Base-by-base conservation (phyloP, 2,888 invertebrate genomes). In the Drosophila meridiana region DNA sequence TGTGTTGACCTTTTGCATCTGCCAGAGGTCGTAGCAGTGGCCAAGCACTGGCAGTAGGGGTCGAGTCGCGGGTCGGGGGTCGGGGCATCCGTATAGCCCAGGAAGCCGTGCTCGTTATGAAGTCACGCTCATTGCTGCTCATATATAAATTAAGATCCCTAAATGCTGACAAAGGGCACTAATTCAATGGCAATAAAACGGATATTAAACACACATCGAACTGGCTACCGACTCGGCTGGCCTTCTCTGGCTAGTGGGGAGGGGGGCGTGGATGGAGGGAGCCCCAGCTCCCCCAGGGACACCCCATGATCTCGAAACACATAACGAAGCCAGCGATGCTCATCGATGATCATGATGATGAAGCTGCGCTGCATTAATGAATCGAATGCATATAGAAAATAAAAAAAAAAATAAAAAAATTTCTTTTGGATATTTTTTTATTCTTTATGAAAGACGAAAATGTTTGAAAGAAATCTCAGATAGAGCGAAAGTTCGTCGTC, bases 111-210 rank as follows among this genome's bases (percentile, higher is more conserved):
- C 89, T 86, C 82, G 84, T 86, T 88, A 90, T 80, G 76, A 73
- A 79, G 90, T 88, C 90, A 87, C 89, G 87, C 90, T 87, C 76
- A 78, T 83, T 83, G 75, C 83, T 60, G 69, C 69, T 67, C 64
- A 68, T 76, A 84, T 84, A 87, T 89, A 87, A 87, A 86, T 87
- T 90, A 86, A 87, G 89, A 87, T 87, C 87, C 90, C 90, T 89
- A 86, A 87, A 87, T 70, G 87, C 87, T 89, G 82, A 90, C 90
- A 90, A 88, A 90, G 88, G 87, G 73, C 90, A 82, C 86, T 90
- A 87, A 89, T 87, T 90, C 89, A 88, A 88, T 72, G 89, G 90
- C 84, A 87, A 87, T 87, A 87, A 90, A 87, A 87, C 87, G 87
- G 89, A 87, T 87, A 87, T 90, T 87, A 88, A 90, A 85, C 89